A percentile compares a stretch with the other conserved stretches of the same genome.
phyloP scores from a whole-genome alignment of 2,797 vertebrate genomes.

The Onychomys leucogaster region DNA sequence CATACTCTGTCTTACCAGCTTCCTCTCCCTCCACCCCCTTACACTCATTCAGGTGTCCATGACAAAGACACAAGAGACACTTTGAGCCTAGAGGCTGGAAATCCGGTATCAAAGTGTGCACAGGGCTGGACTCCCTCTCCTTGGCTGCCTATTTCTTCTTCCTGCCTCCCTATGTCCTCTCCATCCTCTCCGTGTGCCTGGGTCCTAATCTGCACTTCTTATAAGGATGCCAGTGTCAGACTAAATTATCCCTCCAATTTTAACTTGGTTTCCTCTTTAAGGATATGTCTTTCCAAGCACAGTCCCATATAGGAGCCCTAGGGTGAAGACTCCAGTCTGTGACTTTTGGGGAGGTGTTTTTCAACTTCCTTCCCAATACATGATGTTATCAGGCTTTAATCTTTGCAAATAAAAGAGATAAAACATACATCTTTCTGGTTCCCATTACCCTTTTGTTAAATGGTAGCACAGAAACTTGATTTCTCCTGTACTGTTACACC shows the following conservation, averaged over 20 bases:
- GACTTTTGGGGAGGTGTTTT: neutral
- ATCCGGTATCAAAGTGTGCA: neutral
- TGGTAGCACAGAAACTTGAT: neutral
- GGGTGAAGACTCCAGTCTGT: neutral
- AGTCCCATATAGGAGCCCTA: neutral
- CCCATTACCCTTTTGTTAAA: neutral
- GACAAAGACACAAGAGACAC: neutral
- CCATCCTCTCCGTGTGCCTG: neutral
- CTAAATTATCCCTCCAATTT: neutral
- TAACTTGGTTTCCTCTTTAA: neutral
- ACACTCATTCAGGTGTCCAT: neutral
- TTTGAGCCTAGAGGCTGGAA: neutral
- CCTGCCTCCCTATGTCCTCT: neutral
- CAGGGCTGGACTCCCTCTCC: neutral
- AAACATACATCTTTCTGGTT: neutral
- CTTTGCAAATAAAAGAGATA: neutral
- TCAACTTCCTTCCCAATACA: neutral
- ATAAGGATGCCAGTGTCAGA: neutral
- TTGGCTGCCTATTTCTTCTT: neutral
- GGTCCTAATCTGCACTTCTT: neutral
- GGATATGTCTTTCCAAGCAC: neutral
- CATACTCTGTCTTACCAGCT: neutral
- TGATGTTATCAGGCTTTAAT: neutral
- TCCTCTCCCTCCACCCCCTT: neutral
- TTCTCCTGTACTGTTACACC: neutral